Evolutionary conservation across 1,140 invertebrate genomes (phyloP).

Genomic region (Bombyx mandarina): DNA sequence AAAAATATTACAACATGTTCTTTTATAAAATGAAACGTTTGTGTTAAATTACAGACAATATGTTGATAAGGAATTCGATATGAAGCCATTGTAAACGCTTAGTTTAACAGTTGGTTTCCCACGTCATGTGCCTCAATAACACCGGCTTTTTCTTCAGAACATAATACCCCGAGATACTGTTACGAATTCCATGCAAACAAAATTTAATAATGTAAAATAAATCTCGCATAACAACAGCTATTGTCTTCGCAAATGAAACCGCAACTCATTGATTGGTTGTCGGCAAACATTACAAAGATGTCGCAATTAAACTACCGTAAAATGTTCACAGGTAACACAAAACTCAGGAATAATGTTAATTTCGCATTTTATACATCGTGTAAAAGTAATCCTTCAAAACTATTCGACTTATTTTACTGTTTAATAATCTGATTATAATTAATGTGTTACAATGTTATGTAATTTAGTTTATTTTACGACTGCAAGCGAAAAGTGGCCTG

Average conservation of each 20-base stretch:
- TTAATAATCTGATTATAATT: not conserved
- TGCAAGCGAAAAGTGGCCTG: not conserved
- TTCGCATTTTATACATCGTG: too few species aligned
- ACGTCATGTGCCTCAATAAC: slow-evolving; percentile 8
- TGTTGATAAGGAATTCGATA: slow-evolving; percentile 5
- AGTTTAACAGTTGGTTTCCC: slow-evolving; percentile 16
- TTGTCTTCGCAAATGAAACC: too few species aligned
- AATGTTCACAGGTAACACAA: too few species aligned
- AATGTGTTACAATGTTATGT: not conserved
- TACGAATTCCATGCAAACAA: not conserved
- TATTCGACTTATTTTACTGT: not conserved
- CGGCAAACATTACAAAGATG: too few species aligned
- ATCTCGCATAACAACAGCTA: too few species aligned
- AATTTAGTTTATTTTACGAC: not conserved
- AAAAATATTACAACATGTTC: not conserved
- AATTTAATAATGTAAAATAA: not conserved
- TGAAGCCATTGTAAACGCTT: slow-evolving; percentile 13
- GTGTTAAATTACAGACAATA: not conserved
- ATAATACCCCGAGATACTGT: not conserved
- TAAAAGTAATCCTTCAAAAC: too few species aligned
- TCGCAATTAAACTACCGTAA: too few species aligned
- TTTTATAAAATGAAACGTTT: not conserved
- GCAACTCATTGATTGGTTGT: too few species aligned
- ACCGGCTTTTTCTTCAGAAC: not conserved
- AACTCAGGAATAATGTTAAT: too few species aligned